A percentile compares a stretch with the other conserved stretches of the same genome.
phyloP scores from a whole-genome alignment of 2,797 vertebrate species.

The Spondyliosoma cantharus region DNA sequence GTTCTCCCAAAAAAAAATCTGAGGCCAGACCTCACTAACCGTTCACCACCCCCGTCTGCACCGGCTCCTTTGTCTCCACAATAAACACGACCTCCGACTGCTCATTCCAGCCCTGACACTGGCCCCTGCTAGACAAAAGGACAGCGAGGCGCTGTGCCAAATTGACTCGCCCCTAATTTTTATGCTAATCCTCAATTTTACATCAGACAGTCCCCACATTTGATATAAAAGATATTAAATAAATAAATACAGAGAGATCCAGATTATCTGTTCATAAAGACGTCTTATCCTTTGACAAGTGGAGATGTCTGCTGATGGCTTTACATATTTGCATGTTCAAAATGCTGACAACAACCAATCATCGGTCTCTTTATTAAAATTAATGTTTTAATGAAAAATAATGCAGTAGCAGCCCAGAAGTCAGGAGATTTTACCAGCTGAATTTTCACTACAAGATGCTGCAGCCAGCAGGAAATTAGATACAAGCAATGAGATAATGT shows the following conservation, averaged over 20 bases:
- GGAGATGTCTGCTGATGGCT: slow-evolving; percentile 71
- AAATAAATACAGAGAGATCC: slow-evolving; percentile 66
- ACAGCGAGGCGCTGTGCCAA: slow-evolving; percentile 62
- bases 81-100: slow-evolving; percentile 43
- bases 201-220: slow-evolving; percentile 67
- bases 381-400: slow-evolving; percentile 44
- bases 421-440: not conserved
- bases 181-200: slow-evolving; percentile 78
- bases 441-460: not conserved
- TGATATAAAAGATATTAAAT: slow-evolving; percentile 78
- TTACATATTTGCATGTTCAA: slow-evolving; percentile 56
- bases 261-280: slow-evolving; percentile 78
- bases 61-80: slow-evolving; percentile 44
- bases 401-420: not conserved
- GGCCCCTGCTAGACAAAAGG: slow-evolving; percentile 66
- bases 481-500: not conserved
- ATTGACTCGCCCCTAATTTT: slow-evolving; percentile 77
- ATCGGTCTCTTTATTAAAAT: slow-evolving; percentile 35
- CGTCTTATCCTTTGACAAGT: slow-evolving; percentile 74
- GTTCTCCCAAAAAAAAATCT: slow-evolving; percentile 42
- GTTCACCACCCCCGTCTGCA: slow-evolving; percentile 29
- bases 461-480: not conserved
- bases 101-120: slow-evolving; percentile 42
- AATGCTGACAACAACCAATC: slow-evolving; percentile 59
- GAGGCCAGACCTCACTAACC: slow-evolving; percentile 24